Percentiles rank a stretch among this genome's conserved stretches.
Conservation (phyloP, 2,113 vertebrate species). For the Anas platyrhynchos region DNA sequence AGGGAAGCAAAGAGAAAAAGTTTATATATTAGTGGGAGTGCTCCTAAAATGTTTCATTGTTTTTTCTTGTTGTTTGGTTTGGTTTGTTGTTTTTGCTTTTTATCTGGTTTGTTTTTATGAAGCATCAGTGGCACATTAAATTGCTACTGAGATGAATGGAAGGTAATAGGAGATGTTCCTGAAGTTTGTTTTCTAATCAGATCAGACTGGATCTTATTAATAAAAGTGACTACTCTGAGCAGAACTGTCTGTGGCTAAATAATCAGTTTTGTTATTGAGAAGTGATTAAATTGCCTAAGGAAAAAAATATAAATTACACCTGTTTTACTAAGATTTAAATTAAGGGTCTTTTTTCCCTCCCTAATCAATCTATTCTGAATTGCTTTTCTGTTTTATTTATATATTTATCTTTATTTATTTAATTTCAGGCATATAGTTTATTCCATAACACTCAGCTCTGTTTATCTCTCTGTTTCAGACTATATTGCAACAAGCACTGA, state of each 20-base stretch:
- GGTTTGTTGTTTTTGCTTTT: no score
- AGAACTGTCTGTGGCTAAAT: slow-evolving; percentile 44
- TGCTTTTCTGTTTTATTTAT: background rate
- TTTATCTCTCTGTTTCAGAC: background rate
- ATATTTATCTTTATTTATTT: background rate
- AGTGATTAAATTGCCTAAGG: slow-evolving; percentile 37
- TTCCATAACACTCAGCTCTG: background rate
- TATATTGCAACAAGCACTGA: background rate
- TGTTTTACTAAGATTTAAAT: slow-evolving; percentile 34
- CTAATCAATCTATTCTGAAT: background rate
- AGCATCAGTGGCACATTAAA: background rate
- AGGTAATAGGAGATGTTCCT: slow-evolving; percentile 9
- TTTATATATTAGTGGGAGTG: background rate
- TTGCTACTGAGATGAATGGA: slow-evolving; percentile 6
- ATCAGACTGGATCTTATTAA: slow-evolving; percentile 43
- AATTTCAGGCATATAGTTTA: background rate
- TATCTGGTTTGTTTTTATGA: background rate
- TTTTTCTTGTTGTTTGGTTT: background rate
- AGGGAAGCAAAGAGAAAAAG: background rate
- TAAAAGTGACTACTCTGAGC: slow-evolving; percentile 34
- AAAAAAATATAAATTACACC: background rate
- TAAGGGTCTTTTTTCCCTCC: accelerated
- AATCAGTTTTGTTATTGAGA: slow-evolving; percentile 46
- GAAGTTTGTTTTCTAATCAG: slow-evolving; percentile 49
- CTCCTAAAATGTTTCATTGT: background rate